Conservation (phyloP, 2,797 vertebrate genomes). For the Distichodus sexfasciatus region DNA sequence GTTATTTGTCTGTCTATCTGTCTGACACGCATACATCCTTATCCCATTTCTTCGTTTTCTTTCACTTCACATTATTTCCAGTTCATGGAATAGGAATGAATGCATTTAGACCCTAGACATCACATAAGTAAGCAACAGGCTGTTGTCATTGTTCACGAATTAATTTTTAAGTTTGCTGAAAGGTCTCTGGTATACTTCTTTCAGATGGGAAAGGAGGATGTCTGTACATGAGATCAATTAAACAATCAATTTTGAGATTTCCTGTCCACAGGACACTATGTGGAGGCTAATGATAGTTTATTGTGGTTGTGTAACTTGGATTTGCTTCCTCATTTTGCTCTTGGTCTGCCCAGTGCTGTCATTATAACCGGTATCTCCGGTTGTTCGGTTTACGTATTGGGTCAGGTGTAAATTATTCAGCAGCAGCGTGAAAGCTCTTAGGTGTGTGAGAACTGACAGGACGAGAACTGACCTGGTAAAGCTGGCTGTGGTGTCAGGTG, state of each 20-base stretch:
- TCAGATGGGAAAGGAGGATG: too few species aligned
- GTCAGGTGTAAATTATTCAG: not conserved
- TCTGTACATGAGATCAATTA: too few species aligned
- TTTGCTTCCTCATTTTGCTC: not conserved
- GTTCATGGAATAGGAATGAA: not conserved
- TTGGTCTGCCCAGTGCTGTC: not conserved
- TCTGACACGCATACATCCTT: too few species aligned
- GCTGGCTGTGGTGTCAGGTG: too few species aligned
- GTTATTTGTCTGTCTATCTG: not conserved
- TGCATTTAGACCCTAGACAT: not conserved
- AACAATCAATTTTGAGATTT: too few species aligned
- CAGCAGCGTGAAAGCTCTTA: too few species aligned
- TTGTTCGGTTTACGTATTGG: not conserved
- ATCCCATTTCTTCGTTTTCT: not conserved
- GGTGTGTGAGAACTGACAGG: too few species aligned
- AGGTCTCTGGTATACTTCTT: too few species aligned
- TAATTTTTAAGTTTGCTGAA: not conserved
- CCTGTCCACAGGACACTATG: not conserved
- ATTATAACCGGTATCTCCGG: not conserved
- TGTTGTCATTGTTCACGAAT: not conserved
- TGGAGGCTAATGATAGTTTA: not conserved
- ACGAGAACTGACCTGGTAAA: too few species aligned
- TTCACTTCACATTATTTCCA: not conserved
- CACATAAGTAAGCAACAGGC: slow-evolving; percentile 40
- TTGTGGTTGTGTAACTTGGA: not conserved